Evolutionary conservation across 2,888 invertebrate genomes (phyloP).

Genomic region (Crocallis elinguaria): DNA sequence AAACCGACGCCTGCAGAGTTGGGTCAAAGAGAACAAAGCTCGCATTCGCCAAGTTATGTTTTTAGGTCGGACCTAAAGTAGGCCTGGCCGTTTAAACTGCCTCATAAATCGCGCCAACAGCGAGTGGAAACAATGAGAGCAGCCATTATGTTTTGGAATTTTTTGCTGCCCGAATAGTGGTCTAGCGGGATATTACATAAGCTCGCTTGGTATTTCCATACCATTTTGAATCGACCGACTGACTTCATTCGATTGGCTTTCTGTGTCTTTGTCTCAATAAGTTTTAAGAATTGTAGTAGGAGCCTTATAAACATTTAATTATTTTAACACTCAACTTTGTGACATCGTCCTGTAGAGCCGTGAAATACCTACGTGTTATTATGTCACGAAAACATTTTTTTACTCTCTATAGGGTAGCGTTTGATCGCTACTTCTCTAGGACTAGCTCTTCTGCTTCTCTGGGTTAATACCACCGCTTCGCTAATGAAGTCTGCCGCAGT

Average conservation of each 20-base stretch:
- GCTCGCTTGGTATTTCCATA: slow-evolving; percentile 53
- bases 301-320: too few species aligned
- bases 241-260: slow-evolving; percentile 46
- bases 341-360: too few species aligned
- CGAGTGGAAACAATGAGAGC: slow-evolving; percentile 74
- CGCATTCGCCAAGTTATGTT: slow-evolving; percentile 67
- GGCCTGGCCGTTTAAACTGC: slow-evolving; percentile 68
- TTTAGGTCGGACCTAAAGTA: slow-evolving; percentile 63
- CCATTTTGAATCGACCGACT: slow-evolving; percentile 49
- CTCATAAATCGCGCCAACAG: slow-evolving; percentile 74
- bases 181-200: slow-evolving; percentile 65
- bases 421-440: too few species aligned
- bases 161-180: slow-evolving; percentile 57
- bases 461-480: too few species aligned
- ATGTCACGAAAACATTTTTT: too few species aligned
- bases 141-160: slow-evolving; percentile 58
- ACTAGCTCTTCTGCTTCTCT: too few species aligned
- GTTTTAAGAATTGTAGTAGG: slow-evolving; percentile 9
- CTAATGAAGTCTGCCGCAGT: too few species aligned
- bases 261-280: slow-evolving; percentile 35
- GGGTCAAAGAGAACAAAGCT: slow-evolving; percentile 70
- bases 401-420: too few species aligned
- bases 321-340: too few species aligned
- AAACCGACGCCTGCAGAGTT: slow-evolving; percentile 66
- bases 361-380: too few species aligned